Conservation (phyloP, 1,140 invertebrate species). For the Episyrphus balteatus region DNA sequence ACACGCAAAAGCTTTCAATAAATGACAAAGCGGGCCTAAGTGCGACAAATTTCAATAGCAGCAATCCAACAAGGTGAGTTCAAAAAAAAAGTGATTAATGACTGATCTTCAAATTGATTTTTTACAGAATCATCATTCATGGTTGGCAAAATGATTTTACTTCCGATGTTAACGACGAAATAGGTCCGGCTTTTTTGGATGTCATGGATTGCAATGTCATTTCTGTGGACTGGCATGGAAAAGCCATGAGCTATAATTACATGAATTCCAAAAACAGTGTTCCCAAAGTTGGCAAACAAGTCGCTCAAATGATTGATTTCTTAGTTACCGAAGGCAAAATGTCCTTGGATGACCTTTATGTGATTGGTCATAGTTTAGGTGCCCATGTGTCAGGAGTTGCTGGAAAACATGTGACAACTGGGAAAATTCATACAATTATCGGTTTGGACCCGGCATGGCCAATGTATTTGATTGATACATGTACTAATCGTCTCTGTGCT, state of each 20-base stretch:
- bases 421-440: constrained; percentile 26
- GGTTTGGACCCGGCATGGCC: constrained; percentile 44
- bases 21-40: constrained; percentile 9
- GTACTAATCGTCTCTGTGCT: constrained; percentile 46
- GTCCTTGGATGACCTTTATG: constrained; percentile 41
- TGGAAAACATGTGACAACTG: constrained; percentile 31
- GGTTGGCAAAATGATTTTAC: constrained; percentile 28
- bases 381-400: constrained; percentile 51
- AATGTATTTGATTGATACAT: constrained; percentile 34
- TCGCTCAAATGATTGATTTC: constrained; percentile 41
- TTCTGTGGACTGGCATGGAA: constrained; percentile 51
- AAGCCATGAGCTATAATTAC: constrained; percentile 39
- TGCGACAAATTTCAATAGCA: constrained; percentile 16
- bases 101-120: not conserved
- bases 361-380: constrained; percentile 56
- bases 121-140: constrained; percentile 23
- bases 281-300: constrained; percentile 15
- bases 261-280: constrained; percentile 33
- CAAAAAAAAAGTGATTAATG: too few species aligned
- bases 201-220: constrained; percentile 42
- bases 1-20: constrained; percentile 11
- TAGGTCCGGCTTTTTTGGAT: constrained; percentile 40
- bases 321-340: constrained; percentile 37
- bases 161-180: constrained; percentile 19
- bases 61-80: constrained; percentile 16